phyloP scores from a whole-genome alignment of 2,888 invertebrate species.

The Aricia artaxerxes region DNA sequence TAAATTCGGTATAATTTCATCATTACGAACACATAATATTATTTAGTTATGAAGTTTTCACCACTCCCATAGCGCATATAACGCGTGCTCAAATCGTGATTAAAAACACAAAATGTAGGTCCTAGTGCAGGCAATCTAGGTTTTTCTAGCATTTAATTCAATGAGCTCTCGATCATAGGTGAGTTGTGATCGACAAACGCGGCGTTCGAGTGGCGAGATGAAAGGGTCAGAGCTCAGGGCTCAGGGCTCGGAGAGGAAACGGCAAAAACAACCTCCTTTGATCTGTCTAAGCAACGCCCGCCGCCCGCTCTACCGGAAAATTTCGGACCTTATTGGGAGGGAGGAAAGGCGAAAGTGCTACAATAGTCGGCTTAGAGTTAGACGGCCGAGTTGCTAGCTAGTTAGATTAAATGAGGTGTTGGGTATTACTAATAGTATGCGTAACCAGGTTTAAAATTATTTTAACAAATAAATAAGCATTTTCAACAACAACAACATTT shows the following conservation, averaged over 20 bases:
- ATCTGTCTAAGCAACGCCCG: conserved; percentile 47
- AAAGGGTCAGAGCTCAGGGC: conserved; percentile 40
- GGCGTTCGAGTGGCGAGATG: conserved; percentile 28
- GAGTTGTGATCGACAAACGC: conserved; percentile 13
- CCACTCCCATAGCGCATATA: neutral
- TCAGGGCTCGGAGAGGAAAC: conserved; percentile 53
- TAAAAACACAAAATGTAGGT: neutral
- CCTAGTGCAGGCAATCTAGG: neutral
- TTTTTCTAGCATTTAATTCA: conserved; percentile 17
- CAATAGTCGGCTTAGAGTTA: conserved; percentile 37
- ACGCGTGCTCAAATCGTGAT: neutral
- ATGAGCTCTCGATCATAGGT: conserved; percentile 16
- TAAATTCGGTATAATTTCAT: too few species aligned
- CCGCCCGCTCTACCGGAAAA: neutral
- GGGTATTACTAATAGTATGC: neutral
- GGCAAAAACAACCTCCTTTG: conserved; percentile 70
- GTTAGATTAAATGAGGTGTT: neutral
- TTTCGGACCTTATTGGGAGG: neutral
- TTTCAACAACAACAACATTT: too few species aligned
- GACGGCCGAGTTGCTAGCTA: neutral
- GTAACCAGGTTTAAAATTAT: neutral
- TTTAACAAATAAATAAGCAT: neutral
- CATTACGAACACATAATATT: neutral
- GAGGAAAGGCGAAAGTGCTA: conserved; percentile 31
- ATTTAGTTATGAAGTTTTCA: too few species aligned